These are phyloP conservation scores for Cancer borealis DNA, from an alignment of 2,888 invertebrate genomes.

Conservation along the genomic window DNA sequence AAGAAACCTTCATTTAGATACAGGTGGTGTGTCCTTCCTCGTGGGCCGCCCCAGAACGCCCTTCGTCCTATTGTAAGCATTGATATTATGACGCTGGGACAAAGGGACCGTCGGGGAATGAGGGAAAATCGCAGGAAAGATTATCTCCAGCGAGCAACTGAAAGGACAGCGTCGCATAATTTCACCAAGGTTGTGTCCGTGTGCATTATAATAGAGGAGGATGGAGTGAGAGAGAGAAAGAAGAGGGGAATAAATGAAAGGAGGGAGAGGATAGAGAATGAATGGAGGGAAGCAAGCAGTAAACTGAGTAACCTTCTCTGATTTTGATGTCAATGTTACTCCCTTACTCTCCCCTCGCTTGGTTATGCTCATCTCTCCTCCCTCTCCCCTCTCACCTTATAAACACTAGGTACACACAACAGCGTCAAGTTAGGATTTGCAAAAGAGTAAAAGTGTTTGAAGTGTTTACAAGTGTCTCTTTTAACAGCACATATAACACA, in stretches of 20 bases:
- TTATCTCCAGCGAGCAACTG: background rate
- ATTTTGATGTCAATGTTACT: background rate
- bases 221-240: too few species aligned
- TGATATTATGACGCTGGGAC: background rate
- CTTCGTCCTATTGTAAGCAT: background rate
- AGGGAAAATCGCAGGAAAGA: slow-evolving; percentile 7
- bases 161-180: background rate
- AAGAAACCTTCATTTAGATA: background rate
- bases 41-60: background rate
- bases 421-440: too few species aligned
- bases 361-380: background rate
- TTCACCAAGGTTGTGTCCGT: background rate
- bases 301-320: background rate
- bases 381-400: too few species aligned
- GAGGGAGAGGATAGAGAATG: background rate
- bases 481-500: too few species aligned
- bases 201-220: background rate
- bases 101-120: background rate
- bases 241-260: background rate
- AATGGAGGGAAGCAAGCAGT: background rate
- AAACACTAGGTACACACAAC: too few species aligned
- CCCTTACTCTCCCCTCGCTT: background rate
- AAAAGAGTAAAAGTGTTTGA: too few species aligned
- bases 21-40: background rate
- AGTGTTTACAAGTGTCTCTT: too few species aligned